phyloP scores from a whole-genome alignment of 37 sponge, comb jelly and placozoan genomes.

The Ianthella basta region DNA sequence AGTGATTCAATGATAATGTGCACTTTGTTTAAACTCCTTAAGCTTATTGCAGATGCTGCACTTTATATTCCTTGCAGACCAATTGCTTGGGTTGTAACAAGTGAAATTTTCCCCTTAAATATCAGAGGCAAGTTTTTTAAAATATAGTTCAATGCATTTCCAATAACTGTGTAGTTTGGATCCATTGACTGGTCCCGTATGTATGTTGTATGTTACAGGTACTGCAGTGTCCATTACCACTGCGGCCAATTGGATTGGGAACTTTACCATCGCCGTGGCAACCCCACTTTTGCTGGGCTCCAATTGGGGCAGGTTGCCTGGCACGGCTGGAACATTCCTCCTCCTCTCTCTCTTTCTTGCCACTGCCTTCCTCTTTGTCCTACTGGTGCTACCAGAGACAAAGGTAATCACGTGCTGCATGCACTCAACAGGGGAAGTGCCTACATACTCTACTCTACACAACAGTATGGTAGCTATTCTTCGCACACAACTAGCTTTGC shows the following conservation, averaged over 20 bases:
- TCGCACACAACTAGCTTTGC: neutral
- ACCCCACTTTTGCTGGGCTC: conserved; percentile 63
- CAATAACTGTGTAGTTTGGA: neutral
- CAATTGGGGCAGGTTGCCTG: conserved; percentile 23
- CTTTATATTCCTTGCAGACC: neutral
- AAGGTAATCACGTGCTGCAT: conserved; percentile 59
- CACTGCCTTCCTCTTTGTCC: conserved; percentile 53
- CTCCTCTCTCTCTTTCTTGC: conserved; percentile 34
- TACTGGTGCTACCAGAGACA: conserved; percentile 68
- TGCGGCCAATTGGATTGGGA: conserved; percentile 74
- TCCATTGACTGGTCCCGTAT: neutral
- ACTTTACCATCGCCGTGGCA: conserved; percentile 63
- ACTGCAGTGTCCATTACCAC: conserved; percentile 68
- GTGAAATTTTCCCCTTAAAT: conserved; percentile 79
- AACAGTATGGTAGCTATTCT: too few species aligned
- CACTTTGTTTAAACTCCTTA: too few species aligned
- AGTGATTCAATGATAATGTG: too few species aligned
- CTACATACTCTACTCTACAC: too few species aligned
- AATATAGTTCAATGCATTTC: neutral
- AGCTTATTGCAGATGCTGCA: too few species aligned
- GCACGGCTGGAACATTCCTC: conserved; percentile 66
- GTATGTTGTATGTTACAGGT: conserved; percentile 19
- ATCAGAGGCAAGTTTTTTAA: conserved; percentile 45
- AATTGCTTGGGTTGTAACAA: conserved; percentile 75
- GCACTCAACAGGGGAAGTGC: too few species aligned